A percentile compares a stretch with the other conserved stretches of the same genome.
These are phyloP conservation scores for Sylvicola cinctus DNA, from an alignment of 2,888 invertebrate genomes.

Conservation along the genomic window DNA sequence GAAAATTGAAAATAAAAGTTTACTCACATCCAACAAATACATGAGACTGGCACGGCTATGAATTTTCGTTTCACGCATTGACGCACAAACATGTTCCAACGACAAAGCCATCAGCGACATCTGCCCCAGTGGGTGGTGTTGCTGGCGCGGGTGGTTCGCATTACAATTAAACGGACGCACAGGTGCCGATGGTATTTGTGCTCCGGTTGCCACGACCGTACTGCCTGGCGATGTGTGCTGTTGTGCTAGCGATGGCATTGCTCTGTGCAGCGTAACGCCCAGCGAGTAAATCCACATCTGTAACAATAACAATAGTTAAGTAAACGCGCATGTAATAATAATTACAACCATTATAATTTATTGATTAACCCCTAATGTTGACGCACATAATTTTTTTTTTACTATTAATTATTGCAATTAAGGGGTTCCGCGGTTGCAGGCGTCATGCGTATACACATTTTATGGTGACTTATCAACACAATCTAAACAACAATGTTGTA, in stretches of 20 bases:
- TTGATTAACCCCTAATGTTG: not conserved
- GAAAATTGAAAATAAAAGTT: too few relatives aligned
- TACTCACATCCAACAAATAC: conserved; percentile 38
- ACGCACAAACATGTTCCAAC: conserved; percentile 8
- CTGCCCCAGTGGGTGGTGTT: conserved; percentile 28
- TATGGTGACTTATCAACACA: too few relatives aligned
- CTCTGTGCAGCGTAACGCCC: conserved; percentile 26
- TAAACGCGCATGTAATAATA: not conserved
- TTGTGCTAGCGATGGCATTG: conserved; percentile 1
- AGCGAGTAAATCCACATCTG: conserved; percentile 41
- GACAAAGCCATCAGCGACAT: conserved; percentile 21
- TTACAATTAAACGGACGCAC: not conserved
- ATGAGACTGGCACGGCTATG: conserved; percentile 33
- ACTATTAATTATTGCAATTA: too few relatives aligned
- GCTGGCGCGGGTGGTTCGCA: not conserved
- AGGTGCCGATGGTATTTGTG: too few relatives aligned
- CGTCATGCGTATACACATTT: too few relatives aligned
- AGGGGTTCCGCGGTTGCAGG: too few relatives aligned
- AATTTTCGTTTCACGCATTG: conserved; percentile 32
- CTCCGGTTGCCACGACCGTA: not conserved
- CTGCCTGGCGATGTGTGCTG: not conserved
- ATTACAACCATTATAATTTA: not conserved
- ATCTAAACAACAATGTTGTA: too few relatives aligned
- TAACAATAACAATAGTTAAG: conserved; percentile 11
- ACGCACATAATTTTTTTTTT: too few relatives aligned